Conservation (phyloP, 2,113 vertebrate species). For the Menidia beryllina region DNA sequence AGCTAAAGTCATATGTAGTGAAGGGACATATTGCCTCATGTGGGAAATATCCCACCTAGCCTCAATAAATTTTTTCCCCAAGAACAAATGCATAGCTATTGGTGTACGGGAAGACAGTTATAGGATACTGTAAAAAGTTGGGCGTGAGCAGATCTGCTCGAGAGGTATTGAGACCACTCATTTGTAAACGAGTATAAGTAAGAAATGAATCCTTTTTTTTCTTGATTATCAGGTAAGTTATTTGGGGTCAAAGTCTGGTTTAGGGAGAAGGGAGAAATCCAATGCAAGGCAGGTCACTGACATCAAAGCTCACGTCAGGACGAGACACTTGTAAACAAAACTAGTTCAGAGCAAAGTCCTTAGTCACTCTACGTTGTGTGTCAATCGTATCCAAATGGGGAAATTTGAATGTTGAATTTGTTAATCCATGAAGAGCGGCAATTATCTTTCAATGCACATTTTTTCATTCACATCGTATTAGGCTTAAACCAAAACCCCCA, state of each 20-base stretch:
- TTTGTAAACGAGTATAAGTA: background rate
- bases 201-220: background rate
- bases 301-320: background rate
- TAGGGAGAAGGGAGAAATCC: background rate
- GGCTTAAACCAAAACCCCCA: conserved; percentile 32
- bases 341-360: background rate
- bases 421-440: background rate
- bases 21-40: conserved; percentile 52
- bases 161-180: no score
- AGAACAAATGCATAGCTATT: conserved; percentile 60
- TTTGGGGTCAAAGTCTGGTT: background rate
- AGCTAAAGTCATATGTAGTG: conserved; percentile 62
- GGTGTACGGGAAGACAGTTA: conserved; percentile 24
- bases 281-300: background rate
- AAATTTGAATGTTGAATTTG: conserved; percentile 2
- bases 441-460: conserved; percentile 15
- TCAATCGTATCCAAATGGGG: conserved; percentile 8
- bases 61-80: conserved; percentile 30
- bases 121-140: background rate
- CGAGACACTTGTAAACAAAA: background rate
- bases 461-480: conserved; percentile 32
- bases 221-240: background rate
- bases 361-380: background rate
- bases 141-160: background rate
- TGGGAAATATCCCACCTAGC: conserved; percentile 41